Evolutionary conservation across 2,888 invertebrate species (phyloP).

Genomic region (Pocota personata): DNA sequence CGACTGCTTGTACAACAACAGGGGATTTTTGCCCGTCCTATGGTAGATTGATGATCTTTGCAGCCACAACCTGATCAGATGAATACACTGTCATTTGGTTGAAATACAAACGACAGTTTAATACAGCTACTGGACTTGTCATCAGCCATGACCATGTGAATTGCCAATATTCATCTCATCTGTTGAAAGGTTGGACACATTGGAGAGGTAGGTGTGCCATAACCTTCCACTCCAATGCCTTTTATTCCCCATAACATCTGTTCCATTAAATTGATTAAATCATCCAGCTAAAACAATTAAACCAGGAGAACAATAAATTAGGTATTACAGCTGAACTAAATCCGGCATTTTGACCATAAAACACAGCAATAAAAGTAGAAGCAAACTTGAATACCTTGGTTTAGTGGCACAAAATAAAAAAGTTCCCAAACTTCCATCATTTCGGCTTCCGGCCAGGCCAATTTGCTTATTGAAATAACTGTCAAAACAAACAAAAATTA

Average conservation of each 20-base stretch:
- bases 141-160: background rate
- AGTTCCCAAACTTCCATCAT: background rate
- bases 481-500: background rate
- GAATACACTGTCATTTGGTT: background rate
- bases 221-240: background rate
- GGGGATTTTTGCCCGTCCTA: background rate
- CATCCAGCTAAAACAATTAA: background rate
- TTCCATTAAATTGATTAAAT: background rate
- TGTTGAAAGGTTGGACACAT: background rate
- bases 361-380: background rate
- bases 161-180: no score
- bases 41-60: background rate
- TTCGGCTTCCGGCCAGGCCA: background rate
- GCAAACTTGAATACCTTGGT: background rate
- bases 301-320: background rate
- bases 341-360: background rate
- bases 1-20: background rate
- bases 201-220: background rate
- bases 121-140: background rate
- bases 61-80: background rate
- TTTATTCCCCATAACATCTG: background rate
- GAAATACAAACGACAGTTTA: background rate
- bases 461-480: background rate
- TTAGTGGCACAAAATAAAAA: background rate
- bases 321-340: background rate